phyloP scores from a whole-genome alignment of 2,797 vertebrate genomes.

The Gambusia yucatana region DNA sequence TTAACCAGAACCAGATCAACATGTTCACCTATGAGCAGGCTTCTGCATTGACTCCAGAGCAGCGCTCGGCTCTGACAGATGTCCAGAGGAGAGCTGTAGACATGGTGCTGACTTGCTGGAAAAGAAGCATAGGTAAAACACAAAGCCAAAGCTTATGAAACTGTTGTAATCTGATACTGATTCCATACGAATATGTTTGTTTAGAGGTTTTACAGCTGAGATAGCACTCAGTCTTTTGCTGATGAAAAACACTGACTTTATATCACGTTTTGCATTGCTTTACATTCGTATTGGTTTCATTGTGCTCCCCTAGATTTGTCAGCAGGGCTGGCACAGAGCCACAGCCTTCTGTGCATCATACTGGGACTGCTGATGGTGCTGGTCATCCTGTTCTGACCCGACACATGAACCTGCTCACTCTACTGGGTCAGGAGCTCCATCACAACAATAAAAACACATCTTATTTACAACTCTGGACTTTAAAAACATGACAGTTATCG shows the following conservation, averaged over 20 bases:
- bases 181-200: background rate
- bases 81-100: slow-evolving; percentile 79
- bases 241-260: background rate
- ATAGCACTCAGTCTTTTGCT: background rate
- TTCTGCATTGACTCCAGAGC: slow-evolving; percentile 70
- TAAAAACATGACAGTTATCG: slow-evolving; percentile 4
- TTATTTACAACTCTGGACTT: slow-evolving; percentile 42
- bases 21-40: slow-evolving; percentile 86
- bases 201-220: background rate
- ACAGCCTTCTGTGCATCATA: slow-evolving; percentile 65
- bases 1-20: slow-evolving; percentile 75
- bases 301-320: slow-evolving; percentile 71
- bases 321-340: slow-evolving; percentile 55
- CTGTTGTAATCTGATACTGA: background rate
- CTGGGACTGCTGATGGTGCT: slow-evolving; percentile 77
- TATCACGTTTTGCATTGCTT: slow-evolving; percentile 30
- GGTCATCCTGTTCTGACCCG: slow-evolving; percentile 40
- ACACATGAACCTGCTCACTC: slow-evolving; percentile 57
- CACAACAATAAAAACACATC: slow-evolving; percentile 13
- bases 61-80: slow-evolving; percentile 63
- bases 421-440: slow-evolving; percentile 42
- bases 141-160: background rate
- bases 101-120: slow-evolving; percentile 80
- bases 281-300: slow-evolving; percentile 33
- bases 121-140: slow-evolving; percentile 78